Evolutionary conservation across 1,140 invertebrate species (phyloP).

Genomic region (Bombyx mandarina): DNA sequence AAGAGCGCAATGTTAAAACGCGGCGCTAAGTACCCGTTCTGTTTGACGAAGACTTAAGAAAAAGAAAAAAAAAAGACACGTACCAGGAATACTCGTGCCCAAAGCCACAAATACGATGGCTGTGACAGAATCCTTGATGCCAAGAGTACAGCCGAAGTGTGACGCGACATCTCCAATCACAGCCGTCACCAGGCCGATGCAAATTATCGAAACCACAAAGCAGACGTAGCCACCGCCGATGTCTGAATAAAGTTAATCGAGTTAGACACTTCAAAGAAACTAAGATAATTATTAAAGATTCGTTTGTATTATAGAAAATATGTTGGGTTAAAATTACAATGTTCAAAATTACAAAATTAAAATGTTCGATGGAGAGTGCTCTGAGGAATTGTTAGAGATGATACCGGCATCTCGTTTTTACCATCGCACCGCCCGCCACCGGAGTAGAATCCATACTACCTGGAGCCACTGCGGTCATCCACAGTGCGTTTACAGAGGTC

Average conservation of each 20-base stretch:
- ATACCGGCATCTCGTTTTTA: too few relatives aligned
- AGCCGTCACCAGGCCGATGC: slow-evolving; percentile 95
- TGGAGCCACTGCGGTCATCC: too few relatives aligned
- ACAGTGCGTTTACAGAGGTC: too few relatives aligned
- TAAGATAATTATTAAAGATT: too few relatives aligned
- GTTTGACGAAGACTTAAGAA: too few relatives aligned
- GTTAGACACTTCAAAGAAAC: background rate
- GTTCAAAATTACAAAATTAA: too few relatives aligned
- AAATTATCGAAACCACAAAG: slow-evolving; percentile 92
- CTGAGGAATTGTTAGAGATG: too few relatives aligned
- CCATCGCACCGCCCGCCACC: too few relatives aligned
- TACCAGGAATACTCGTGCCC: slow-evolving; percentile 97
- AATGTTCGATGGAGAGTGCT: too few relatives aligned
- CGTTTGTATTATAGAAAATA: background rate
- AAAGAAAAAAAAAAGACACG: slow-evolving; percentile 21
- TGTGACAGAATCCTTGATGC: slow-evolving; percentile 95
- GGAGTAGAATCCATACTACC: too few relatives aligned
- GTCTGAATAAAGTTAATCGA: slow-evolving; percentile 20
- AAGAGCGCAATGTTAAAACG: too few relatives aligned
- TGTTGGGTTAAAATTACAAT: background rate
- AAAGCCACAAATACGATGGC: slow-evolving; percentile 97
- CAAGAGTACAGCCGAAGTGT: slow-evolving; percentile 97
- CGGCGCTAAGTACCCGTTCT: too few relatives aligned
- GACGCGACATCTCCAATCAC: slow-evolving; percentile 96
- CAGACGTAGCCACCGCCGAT: slow-evolving; percentile 89